Evolutionary conservation across 2,113 vertebrate species (phyloP), one percentile per base, ranked within the genome.

Genomic region (Onychorhynchus coronatus): DNA sequence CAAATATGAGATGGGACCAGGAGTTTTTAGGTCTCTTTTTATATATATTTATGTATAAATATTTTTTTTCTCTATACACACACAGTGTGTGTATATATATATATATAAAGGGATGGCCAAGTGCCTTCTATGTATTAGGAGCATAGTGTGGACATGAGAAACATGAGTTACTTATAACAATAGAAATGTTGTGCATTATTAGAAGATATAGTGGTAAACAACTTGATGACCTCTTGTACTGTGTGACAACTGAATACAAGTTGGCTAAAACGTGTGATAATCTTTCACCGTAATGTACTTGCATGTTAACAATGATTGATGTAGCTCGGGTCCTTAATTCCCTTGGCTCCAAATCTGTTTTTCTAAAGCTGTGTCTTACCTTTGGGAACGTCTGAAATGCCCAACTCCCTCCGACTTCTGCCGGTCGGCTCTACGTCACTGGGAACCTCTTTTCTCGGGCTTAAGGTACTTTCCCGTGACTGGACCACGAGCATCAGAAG

Each of bases 401-500:
- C 59, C 4, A 14, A 55, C 30, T 50, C 15, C 2, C 33, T 33
- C 10, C 1, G 5, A 2, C 12, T 72, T 50, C 41, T 71, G 50
- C 35, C 72, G 70, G 46, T 25, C 33, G 13, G 47, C 61, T 63
- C 30, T 50, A 3, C 2, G 1, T 18, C 52, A 21, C 4, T 16
- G 42, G 65, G 41, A 78, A 5, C 16, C 8, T 39, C 10, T 68
- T 39, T 46, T 56, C 15, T 35, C 30, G 4, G 5, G 11, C 33
- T 42, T 7, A 6, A 27, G 33, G 28, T 2, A 28, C 2, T 10
- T 30, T 49, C 37, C 50, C 3, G 4, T 8, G 18, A 25, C 14
- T 6, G 14, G 7, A 2, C 4, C 3, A 0, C 6, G 10, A 9
- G 20, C 9, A 2, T 9, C 6, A 3, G 0, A 7, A 13, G 73